Percentiles rank a stretch among this genome's conserved stretches.
These are phyloP conservation scores for Caranx ignobilis DNA, from an alignment of 2,113 vertebrate genomes.

Conservation along the genomic window DNA sequence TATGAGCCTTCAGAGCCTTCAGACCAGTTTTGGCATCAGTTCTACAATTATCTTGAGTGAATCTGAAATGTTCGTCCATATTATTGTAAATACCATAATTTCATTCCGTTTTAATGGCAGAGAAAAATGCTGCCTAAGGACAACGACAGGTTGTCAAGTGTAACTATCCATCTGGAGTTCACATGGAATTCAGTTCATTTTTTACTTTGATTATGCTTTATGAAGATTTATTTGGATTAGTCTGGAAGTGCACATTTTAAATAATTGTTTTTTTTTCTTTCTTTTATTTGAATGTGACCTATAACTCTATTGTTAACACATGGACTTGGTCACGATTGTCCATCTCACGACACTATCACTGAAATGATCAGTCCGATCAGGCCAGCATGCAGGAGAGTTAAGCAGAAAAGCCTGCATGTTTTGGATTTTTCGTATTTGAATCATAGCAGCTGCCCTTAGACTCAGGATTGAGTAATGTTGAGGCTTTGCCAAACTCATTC, in stretches of 20 bases:
- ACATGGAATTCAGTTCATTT: not conserved
- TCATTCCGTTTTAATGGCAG: not conserved
- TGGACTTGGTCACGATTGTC: slow-evolving; percentile 27
- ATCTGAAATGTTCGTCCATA: not conserved
- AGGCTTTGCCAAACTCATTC: slow-evolving; percentile 7
- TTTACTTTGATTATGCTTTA: not conserved
- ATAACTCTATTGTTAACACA: slow-evolving; percentile 26
- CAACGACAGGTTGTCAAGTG: not conserved
- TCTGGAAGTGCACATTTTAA: slow-evolving; percentile 4
- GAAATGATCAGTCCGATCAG: slow-evolving; percentile 51
- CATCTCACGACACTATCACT: slow-evolving; percentile 31
- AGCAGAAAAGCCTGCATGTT: slow-evolving; percentile 24
- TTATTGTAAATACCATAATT: not conserved
- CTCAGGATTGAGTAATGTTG: slow-evolving; percentile 12
- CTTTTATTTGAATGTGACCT: slow-evolving; percentile 3
- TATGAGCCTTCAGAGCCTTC: slow-evolving; percentile 10
- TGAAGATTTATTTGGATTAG: slow-evolving; percentile 11
- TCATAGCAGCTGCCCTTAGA: slow-evolving; percentile 17
- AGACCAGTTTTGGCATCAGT: not conserved
- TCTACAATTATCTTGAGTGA: not conserved
- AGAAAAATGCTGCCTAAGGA: not conserved
- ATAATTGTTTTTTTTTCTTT: not conserved
- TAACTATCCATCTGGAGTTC: not conserved
- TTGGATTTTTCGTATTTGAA: slow-evolving; percentile 36
- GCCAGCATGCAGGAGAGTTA: not conserved